Conservation (phyloP, 2,888 invertebrate genomes). For the Carpatolechia fugitivella region DNA sequence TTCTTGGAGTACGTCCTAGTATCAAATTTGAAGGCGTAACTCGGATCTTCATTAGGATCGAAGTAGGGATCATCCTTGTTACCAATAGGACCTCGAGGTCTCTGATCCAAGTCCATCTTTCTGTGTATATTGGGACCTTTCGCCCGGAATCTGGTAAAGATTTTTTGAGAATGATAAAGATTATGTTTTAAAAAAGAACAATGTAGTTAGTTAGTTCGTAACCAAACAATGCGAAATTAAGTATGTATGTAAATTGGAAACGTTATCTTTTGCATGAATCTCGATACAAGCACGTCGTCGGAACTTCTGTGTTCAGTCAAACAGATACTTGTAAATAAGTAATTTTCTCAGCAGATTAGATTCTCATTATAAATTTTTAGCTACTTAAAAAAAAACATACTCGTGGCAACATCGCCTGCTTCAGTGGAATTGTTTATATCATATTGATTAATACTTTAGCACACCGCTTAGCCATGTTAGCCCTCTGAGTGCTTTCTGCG, state of each 20-base stretch:
- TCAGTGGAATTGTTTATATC: too few relatives aligned
- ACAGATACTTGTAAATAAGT: background rate
- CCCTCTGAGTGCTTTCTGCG: too few relatives aligned
- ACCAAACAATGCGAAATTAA: constrained; percentile 2
- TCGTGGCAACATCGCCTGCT: too few relatives aligned
- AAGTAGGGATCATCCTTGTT: constrained; percentile 85
- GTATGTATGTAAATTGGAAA: constrained; percentile 6
- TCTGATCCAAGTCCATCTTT: constrained; percentile 85
- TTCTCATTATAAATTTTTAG: background rate
- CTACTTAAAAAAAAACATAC: background rate
- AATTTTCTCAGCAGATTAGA: constrained; percentile 4
- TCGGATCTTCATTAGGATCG: constrained; percentile 88
- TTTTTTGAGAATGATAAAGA: background rate
- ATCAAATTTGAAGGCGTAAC: constrained; percentile 84
- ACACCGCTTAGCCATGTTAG: too few relatives aligned
- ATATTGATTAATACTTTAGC: too few relatives aligned
- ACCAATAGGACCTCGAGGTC: constrained; percentile 82
- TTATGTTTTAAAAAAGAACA: background rate
- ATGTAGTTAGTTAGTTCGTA: background rate
- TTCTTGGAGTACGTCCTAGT: constrained; percentile 83
- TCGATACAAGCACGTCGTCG: background rate
- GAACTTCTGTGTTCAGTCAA: constrained; percentile 1
- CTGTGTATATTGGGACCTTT: constrained; percentile 87
- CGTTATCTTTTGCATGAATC: constrained; percentile 3
- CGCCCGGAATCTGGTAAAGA: constrained; percentile 79